phyloP scores from a whole-genome alignment of 2,888 invertebrate genomes.

The Chloroclysta siterata region DNA sequence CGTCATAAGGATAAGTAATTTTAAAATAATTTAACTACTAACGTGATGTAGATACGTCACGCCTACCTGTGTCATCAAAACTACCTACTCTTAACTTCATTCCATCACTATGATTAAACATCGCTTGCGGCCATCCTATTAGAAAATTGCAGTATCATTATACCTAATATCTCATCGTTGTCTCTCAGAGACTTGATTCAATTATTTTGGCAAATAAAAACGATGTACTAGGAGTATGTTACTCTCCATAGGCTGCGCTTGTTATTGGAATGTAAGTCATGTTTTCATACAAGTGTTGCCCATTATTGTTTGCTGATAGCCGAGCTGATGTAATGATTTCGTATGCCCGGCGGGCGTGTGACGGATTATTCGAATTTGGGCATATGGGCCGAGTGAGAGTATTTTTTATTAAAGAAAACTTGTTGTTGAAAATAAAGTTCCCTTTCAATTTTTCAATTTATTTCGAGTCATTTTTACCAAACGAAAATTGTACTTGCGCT shows the following conservation, averaged over 20 bases:
- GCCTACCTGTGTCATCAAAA: no score
- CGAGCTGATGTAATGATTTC: conserved; percentile 42
- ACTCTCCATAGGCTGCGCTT: conserved; percentile 17
- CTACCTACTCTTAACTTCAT: no score
- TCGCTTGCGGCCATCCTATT: neutral
- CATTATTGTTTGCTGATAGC: conserved; percentile 41
- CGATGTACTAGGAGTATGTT: neutral
- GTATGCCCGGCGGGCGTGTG: conserved; percentile 33
- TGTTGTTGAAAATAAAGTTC: conserved; percentile 26
- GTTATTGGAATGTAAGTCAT: conserved; percentile 32
- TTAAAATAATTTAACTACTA: neutral
- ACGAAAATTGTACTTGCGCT: conserved; percentile 1
- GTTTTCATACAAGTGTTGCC: conserved; percentile 38
- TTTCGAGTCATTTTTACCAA: conserved; percentile 1
- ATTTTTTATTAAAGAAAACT: conserved; percentile 28
- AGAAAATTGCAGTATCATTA: conserved; percentile 1
- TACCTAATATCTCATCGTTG: neutral
- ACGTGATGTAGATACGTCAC: neutral
- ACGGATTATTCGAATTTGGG: conserved; percentile 32
- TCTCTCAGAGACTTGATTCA: neutral
- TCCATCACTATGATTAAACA: neutral
- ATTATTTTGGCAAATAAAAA: conserved; percentile 3
- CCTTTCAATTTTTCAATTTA: conserved; percentile 24
- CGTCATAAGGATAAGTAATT: neutral
- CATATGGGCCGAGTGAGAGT: conserved; percentile 37